A percentile compares a stretch with the other conserved stretches of the same genome.
phyloP scores from a whole-genome alignment of 1,140 invertebrate genomes.

The Linepithema humile region DNA sequence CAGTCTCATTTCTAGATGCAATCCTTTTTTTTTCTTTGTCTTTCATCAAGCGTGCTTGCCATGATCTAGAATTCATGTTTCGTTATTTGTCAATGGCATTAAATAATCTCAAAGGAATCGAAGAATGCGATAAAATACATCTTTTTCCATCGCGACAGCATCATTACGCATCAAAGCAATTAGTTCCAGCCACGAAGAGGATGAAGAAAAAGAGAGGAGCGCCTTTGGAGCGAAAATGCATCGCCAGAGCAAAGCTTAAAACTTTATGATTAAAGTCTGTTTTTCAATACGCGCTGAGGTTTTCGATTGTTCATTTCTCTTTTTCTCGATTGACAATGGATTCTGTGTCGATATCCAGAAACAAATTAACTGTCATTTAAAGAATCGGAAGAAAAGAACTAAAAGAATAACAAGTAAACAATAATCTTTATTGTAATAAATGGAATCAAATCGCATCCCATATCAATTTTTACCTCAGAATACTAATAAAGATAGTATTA shows the following conservation, averaged over 20 bases:
- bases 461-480: neutral
- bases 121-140: neutral
- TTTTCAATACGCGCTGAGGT: conserved; percentile 3
- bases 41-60: neutral
- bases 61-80: conserved; percentile 1
- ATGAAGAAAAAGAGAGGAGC: neutral
- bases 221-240: neutral
- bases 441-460: neutral
- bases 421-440: conserved; percentile 19
- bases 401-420: neutral
- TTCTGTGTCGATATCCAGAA: neutral
- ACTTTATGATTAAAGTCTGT: conserved; percentile 10
- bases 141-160: neutral
- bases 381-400: neutral
- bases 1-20: conserved; percentile 5
- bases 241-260: conserved; percentile 1
- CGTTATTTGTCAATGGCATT: too few relatives aligned
- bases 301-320: conserved; percentile 45
- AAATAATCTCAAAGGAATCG: conserved; percentile 35
- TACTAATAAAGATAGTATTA: neutral
- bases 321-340: conserved; percentile 7
- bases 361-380: neutral
- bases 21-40: neutral
- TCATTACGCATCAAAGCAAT: conserved; percentile 38
- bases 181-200: conserved; percentile 24